Evolutionary conservation across 2,797 vertebrate genomes (phyloP).

Genomic region (Enteromius paludinosus): DNA sequence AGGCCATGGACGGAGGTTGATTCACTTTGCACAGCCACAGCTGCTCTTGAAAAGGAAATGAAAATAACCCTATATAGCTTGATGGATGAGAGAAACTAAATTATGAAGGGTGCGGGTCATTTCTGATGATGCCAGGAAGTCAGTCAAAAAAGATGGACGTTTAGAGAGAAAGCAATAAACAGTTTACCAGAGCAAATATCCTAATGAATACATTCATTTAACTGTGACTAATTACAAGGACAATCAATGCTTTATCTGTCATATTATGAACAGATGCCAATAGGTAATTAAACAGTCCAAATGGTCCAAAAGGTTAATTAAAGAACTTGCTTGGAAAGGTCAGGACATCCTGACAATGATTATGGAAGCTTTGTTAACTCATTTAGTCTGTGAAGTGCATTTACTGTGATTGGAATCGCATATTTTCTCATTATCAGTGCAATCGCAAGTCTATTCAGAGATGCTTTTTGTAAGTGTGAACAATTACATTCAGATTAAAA

Average conservation of each 20-base stretch:
- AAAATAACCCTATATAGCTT: slow-evolving; percentile 35
- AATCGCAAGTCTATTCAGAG: slow-evolving; percentile 4
- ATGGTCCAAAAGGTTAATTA: slow-evolving; percentile 52
- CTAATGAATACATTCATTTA: slow-evolving; percentile 29
- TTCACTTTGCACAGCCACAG: slow-evolving; percentile 43
- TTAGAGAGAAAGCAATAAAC: background rate
- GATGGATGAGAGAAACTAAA: slow-evolving; percentile 21
- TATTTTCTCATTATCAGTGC: background rate
- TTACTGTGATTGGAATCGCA: slow-evolving; percentile 21
- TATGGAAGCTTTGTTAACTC: slow-evolving; percentile 20
- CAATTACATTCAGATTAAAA: slow-evolving; percentile 12
- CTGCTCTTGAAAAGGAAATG: slow-evolving; percentile 40
- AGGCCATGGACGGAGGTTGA: slow-evolving; percentile 32
- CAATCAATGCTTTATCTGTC: slow-evolving; percentile 43
- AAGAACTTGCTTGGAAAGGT: slow-evolving; percentile 49
- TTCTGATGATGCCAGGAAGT: slow-evolving; percentile 18
- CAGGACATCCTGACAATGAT: slow-evolving; percentile 35
- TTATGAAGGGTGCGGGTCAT: slow-evolving; percentile 21
- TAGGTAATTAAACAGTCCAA: slow-evolving; percentile 43
- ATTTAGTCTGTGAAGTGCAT: background rate
- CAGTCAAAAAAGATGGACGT: slow-evolving; percentile 11
- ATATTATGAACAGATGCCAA: slow-evolving; percentile 25
- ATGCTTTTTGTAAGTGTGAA: background rate
- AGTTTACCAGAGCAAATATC: background rate
- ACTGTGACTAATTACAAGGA: slow-evolving; percentile 40